phyloP scores from a whole-genome alignment of 1,140 invertebrate species.

The Whitmania pigra region DNA sequence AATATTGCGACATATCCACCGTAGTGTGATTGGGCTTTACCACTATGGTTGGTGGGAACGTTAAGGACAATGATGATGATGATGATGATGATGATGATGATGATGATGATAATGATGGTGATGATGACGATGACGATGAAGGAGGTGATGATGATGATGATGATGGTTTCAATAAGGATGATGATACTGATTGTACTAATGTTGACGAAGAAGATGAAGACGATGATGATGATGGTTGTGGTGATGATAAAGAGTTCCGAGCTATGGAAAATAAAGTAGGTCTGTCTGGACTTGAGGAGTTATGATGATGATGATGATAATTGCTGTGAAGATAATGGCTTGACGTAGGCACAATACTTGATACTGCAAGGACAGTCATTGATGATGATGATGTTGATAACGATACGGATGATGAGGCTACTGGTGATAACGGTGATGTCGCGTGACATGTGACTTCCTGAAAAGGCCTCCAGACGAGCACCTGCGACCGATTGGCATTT shows the following conservation, averaged over 20 bases:
- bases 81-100: neutral
- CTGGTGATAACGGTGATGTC: constrained; percentile 6
- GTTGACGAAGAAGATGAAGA: neutral
- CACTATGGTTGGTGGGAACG: constrained; percentile 3
- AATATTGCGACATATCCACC: neutral
- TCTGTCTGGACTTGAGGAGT: too few species aligned
- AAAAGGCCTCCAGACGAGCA: constrained; percentile 38
- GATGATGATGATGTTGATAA: neutral
- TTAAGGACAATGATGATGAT: neutral
- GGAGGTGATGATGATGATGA: neutral
- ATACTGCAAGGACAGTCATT: too few species aligned
- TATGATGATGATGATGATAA: too few species aligned
- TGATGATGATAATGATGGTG: neutral
- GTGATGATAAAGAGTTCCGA: too few species aligned
- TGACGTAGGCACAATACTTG: too few species aligned
- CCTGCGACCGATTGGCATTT: constrained; percentile 42
- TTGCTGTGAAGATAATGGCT: too few species aligned
- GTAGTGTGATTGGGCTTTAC: neutral
- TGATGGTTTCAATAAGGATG: too few species aligned
- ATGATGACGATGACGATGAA: neutral
- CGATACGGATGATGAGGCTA: neutral
- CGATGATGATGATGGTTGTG: neutral
- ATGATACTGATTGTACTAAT: neutral
- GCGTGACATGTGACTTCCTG: constrained; percentile 23
- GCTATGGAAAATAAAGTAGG: too few species aligned